Base-by-base conservation (phyloP, 1,140 invertebrate species). In the Brachystomella parvula region DNA sequence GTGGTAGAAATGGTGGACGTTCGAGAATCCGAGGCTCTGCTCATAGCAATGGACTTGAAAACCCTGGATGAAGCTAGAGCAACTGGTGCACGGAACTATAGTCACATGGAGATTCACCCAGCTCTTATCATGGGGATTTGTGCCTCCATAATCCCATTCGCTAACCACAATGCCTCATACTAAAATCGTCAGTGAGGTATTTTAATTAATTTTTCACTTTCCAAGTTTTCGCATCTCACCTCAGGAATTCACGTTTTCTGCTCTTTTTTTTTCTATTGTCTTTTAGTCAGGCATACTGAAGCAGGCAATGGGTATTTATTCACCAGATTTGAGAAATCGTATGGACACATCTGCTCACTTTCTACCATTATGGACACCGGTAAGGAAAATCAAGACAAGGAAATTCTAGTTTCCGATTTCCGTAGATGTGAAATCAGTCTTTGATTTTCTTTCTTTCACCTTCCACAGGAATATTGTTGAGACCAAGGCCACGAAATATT, bases 81-180 rank as follows among this genome's bases (percentile, higher is more conserved):
- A 66, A 93, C 93, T 75, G 90, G 92, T 73, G 88, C 89, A 75
- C 89, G 89, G 3, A 98, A 98, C 26, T 92, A 98, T 75, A 98
- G 96, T 1, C 96, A 99, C 78, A 98, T 96, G 82, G 96, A 98
- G 83, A 98, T 98, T 80, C 95, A 99, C 82, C 94, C 96, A 24
- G 92, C 94, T 49, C 97, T 98, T 94, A 97, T 98, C 72, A 81
- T 98, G 44, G 91, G 91, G 35, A 94, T 98, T 1, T 98, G 95
- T 82, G 96, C 96, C 2, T 96, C 94, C 6, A 97, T 99, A 81
- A 98, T 99, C 80, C 96, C 96, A 66, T 99, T 98, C 77, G 95
- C 96, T 72, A 94, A 99, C 94, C 96, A 99, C 79, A 99, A 99
- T 77, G 96, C 98, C 80, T 94, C 90, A 77, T 94, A n/a, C 95